A percentile compares a stretch with the other conserved stretches of the same genome.
phyloP scores from a whole-genome alignment of 2,888 invertebrate genomes.

The Papilio demoleus region DNA sequence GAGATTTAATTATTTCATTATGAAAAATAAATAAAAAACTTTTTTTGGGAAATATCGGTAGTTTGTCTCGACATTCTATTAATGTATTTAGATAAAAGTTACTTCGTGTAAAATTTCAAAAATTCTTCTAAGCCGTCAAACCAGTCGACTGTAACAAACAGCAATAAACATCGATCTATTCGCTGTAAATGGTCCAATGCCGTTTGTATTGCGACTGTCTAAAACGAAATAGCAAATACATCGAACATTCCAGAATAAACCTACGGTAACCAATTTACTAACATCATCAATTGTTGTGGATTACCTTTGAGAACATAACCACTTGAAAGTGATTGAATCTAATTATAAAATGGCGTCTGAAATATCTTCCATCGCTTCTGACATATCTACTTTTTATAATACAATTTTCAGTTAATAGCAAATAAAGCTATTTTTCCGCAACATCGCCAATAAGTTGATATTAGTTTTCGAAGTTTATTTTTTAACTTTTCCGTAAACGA shows the following conservation, averaged over 20 bases:
- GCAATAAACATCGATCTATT: conserved; percentile 13
- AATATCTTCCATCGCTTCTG: too few species aligned
- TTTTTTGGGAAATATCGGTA: not conserved
- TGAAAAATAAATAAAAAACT: too few species aligned
- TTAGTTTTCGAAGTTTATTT: too few species aligned
- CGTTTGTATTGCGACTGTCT: not conserved
- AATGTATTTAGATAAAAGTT: not conserved
- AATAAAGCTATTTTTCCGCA: too few species aligned
- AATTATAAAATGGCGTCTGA: not conserved
- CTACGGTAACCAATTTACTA: not conserved
- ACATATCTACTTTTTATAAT: too few species aligned
- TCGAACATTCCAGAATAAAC: conserved; percentile 15
- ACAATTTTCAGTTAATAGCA: too few species aligned
- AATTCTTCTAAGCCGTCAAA: not conserved
- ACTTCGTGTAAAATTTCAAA: not conserved
- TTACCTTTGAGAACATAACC: not conserved
- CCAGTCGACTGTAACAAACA: not conserved
- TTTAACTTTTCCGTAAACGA: too few species aligned
- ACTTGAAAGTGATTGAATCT: not conserved
- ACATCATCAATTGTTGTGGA: not conserved
- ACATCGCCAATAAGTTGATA: too few species aligned
- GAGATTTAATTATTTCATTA: too few species aligned
- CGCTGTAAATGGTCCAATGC: conserved; percentile 10
- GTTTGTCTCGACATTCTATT: not conserved
- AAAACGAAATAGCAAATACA: conserved; percentile 13